Base-by-base conservation (phyloP, 2,797 vertebrate genomes). In the Balearica regulorum region DNA sequence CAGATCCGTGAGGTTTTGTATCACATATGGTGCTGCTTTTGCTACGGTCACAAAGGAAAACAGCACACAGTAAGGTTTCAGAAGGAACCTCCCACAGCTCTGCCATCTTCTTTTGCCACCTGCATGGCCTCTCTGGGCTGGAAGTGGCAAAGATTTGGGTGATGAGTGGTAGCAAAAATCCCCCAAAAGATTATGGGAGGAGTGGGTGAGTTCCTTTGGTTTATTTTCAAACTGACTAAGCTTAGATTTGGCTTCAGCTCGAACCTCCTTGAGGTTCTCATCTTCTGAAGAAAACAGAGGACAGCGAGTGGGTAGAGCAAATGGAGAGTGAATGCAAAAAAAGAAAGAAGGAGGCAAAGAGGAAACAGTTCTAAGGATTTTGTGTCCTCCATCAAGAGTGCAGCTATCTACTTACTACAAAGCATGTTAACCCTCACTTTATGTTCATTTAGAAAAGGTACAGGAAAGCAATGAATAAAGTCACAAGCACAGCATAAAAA, bases 1-100 rank as follows among this genome's bases (percentile, higher is more conserved):
- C 96, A 98, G 97, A 92, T 99, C 98, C 0, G 99, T 99, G 61
- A 99, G 98, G 94, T 99, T 99, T 79, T 99, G 98, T 76, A 97
- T 97, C 81, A 99, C 97, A 31, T 97, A 97, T 0, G 99, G 99
- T 1, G 95, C 97, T 53, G 94, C 97, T 95, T 97, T 98, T 11
- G 96, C 99, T 99, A 95, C 49, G 87, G 48, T 81, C 71, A 86
- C 18, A 76, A 77, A 93, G 46, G 49, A 33, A 88, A 90, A 87
- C 6, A 70, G 73, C 3, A 60, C 37, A 61, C 10, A 5, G 25
- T 90, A 5, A 95, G 83, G 6, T 10, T n/a, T 83, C 44, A 58
- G 83, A 25, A n/a, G 26, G 31, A 7, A 39, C 8, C 64, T 35
- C 44, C 41, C 58, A 48, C 51, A 8, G 39, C 44, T 48, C 43